Percentiles rank a stretch among this genome's conserved stretches.
These are phyloP conservation scores for Epsilonema sp. DNA, from an alignment of 2,888 invertebrate species.

Conservation along the genomic window DNA sequence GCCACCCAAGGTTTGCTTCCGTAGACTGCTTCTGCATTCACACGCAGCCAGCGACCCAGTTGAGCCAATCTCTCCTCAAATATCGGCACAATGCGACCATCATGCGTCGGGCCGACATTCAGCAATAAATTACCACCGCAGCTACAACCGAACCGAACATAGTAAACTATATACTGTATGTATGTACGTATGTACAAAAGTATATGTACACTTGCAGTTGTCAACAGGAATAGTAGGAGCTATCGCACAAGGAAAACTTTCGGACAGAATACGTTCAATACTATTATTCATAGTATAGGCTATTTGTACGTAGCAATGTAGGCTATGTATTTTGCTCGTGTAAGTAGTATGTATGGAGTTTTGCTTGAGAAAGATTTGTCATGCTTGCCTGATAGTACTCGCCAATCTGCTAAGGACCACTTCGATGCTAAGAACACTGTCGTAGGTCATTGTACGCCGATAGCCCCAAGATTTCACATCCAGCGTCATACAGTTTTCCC, in stretches of 20 bases:
- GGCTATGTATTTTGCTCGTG: too few species aligned
- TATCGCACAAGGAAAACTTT: too few species aligned
- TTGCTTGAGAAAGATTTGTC: constrained; percentile 2
- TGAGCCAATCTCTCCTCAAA: constrained; percentile 34
- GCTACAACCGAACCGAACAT: too few species aligned
- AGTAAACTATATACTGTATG: too few species aligned
- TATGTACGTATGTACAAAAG: too few species aligned
- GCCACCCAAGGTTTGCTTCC: constrained; percentile 31
- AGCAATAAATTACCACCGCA: constrained; percentile 26
- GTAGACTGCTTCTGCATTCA: constrained; percentile 36
- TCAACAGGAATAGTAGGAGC: too few species aligned
- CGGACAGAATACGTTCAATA: too few species aligned
- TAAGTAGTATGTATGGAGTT: too few species aligned
- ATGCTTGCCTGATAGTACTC: constrained; percentile 26
- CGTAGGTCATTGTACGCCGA: constrained; percentile 27
- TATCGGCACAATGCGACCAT: constrained; percentile 33
- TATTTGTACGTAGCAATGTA: too few species aligned
- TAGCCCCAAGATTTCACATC: constrained; percentile 37
- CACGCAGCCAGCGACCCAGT: constrained; percentile 31
- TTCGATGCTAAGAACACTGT: constrained; percentile 17
- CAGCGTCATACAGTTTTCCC: constrained; percentile 38
- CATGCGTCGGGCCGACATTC: constrained; percentile 32
- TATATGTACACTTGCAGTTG: too few species aligned
- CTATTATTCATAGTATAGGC: too few species aligned
- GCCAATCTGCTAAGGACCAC: constrained; percentile 22